Evolutionary conservation across 2,888 invertebrate genomes (phyloP).

Genomic region (Pristionchus mayeri): DNA sequence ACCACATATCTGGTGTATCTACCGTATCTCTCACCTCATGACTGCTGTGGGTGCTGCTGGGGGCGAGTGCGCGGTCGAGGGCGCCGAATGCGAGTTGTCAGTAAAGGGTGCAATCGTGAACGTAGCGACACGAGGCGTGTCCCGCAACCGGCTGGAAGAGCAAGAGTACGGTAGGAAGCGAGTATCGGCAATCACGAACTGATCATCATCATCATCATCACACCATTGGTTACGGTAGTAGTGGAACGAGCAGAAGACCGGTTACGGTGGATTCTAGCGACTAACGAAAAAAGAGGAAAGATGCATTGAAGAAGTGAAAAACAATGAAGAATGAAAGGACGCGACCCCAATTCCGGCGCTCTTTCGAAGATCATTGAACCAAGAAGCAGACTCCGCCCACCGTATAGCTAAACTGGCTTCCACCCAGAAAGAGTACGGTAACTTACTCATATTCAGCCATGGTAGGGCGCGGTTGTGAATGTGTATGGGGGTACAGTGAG

Average conservation of each 20-base stretch:
- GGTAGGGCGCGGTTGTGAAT: not conserved
- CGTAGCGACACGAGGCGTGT: constrained; percentile 34
- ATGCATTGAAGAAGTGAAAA: constrained; percentile 14
- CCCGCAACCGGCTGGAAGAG: not conserved
- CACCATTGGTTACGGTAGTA: not conserved
- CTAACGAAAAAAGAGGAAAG: not conserved
- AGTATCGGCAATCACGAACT: not conserved
- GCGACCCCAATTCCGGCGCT: not conserved
- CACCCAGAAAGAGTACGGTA: not conserved
- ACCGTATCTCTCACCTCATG: constrained; percentile 25
- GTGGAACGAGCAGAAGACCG: not conserved
- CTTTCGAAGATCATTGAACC: constrained; percentile 37
- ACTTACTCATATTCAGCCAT: constrained; percentile 32
- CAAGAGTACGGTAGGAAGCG: not conserved
- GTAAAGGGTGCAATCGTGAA: constrained; percentile 43
- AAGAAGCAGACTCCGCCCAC: not conserved
- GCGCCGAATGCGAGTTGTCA: constrained; percentile 24
- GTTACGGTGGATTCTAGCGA: constrained; percentile 29
- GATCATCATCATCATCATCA: too few relatives aligned
- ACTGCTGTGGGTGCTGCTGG: not conserved
- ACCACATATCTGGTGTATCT: not conserved
- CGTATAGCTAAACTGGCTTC: not conserved
- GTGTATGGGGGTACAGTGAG: constrained; percentile 23
- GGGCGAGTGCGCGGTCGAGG: not conserved
- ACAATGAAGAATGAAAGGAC: constrained; percentile 36